These are phyloP conservation scores for Heterodera carotae DNA, from an alignment of 1,140 invertebrate species.

Conservation along the genomic window DNA sequence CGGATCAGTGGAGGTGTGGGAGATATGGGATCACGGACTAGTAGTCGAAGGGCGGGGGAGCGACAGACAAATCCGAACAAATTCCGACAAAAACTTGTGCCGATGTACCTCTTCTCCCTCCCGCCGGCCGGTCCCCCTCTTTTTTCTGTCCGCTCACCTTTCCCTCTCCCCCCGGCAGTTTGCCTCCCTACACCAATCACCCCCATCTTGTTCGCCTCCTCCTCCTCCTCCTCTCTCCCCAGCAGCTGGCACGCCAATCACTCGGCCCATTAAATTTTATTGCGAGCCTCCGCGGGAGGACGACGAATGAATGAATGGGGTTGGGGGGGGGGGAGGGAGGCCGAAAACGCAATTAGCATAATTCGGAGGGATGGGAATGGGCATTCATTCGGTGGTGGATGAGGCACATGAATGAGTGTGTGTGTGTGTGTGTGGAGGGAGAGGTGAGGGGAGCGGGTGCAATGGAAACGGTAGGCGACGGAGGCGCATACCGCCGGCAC, in stretches of 20 bases:
- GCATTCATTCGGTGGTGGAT: background rate
- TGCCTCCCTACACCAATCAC: background rate
- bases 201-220: background rate
- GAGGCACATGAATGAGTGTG: background rate
- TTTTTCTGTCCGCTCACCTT: background rate
- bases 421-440: too few relatives aligned
- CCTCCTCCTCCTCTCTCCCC: constrained; percentile 1
- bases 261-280: constrained; percentile 36
- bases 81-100: background rate
- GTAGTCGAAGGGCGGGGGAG: background rate
- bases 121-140: background rate
- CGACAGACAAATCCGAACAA: background rate
- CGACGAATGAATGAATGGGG: background rate
- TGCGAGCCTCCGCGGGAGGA: constrained; percentile 13
- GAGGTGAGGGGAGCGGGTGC: background rate
- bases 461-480: background rate
- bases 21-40: too few relatives aligned
- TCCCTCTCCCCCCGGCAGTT: too few relatives aligned
- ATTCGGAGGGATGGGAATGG: constrained; percentile 11
- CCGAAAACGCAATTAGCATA: constrained; percentile 20
- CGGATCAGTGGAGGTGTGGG: too few relatives aligned
- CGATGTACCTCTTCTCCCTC: background rate
- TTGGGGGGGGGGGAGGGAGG: background rate
- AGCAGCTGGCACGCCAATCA: constrained; percentile 33
- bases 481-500: background rate